Conservation (phyloP, 1,140 invertebrate species). For the Dinothrombium tinctorium region DNA sequence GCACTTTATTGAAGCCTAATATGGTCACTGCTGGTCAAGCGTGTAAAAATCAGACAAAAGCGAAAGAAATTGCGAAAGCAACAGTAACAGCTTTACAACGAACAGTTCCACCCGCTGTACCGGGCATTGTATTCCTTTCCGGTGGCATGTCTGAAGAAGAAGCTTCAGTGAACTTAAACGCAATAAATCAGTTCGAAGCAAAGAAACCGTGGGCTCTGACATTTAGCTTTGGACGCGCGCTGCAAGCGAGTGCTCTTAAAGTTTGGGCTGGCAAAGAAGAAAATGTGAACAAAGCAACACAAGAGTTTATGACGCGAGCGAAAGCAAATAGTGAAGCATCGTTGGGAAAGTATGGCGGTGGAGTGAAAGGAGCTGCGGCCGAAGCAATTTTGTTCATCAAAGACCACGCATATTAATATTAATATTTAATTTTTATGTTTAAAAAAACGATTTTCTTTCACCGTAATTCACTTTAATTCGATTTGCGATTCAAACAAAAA, state of each 20-base stretch:
- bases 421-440: no score
- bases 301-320: conserved; percentile 68
- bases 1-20: conserved; percentile 92
- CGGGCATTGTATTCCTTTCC: conserved; percentile 77
- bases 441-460: no score
- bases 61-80: conserved; percentile 46
- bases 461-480: no score
- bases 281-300: conserved; percentile 53
- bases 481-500: no score
- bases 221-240: conserved; percentile 77
- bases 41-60: conserved; percentile 39
- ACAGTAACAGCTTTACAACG: conserved; percentile 69
- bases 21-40: conserved; percentile 81
- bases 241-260: conserved; percentile 66
- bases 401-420: conserved; percentile 52
- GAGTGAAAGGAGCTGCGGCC: conserved; percentile 49
- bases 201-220: conserved; percentile 84
- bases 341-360: conserved; percentile 66
- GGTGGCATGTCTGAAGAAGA: conserved; percentile 93
- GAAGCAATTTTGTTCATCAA: conserved; percentile 55
- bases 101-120: conserved; percentile 70
- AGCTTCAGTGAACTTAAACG: conserved; percentile 75
- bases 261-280: conserved; percentile 78
- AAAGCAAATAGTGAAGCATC: conserved; percentile 66
- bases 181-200: conserved; percentile 57